Percentiles rank a stretch among this genome's conserved stretches.
These are phyloP conservation scores for Ommatoiulus sabulosus DNA, from an alignment of 2,888 invertebrate genomes.

Conservation along the genomic window DNA sequence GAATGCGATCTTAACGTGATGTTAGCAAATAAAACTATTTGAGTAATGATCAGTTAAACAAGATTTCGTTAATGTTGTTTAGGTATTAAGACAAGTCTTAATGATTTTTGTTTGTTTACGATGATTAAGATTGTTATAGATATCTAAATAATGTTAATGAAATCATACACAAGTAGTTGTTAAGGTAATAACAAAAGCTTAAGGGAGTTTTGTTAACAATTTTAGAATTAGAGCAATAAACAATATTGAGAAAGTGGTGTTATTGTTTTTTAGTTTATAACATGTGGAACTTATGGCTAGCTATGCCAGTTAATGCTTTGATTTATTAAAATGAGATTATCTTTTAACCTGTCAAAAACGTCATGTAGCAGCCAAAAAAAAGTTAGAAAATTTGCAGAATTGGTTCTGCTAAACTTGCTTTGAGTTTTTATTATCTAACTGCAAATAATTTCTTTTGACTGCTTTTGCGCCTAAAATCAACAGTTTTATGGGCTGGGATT, in stretches of 20 bases:
- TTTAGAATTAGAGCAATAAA: neutral
- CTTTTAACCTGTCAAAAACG: neutral
- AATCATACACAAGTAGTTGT: neutral
- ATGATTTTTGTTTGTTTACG: neutral
- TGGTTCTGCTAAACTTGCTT: neutral
- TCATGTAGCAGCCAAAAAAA: neutral
- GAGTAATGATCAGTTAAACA: neutral
- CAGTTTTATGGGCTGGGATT: neutral
- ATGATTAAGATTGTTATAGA: too few relatives aligned
- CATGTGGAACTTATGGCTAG: neutral
- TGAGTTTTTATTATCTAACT: too few relatives aligned
- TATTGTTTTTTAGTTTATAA: neutral
- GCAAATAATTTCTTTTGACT: too few relatives aligned
- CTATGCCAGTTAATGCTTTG: neutral
- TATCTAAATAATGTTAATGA: neutral
- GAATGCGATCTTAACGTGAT: neutral
- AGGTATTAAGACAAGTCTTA: neutral
- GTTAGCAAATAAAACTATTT: neutral
- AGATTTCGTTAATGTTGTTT: neutral
- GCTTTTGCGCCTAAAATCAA: neutral
- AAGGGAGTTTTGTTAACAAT: neutral
- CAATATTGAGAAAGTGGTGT: neutral
- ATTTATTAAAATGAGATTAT: neutral
- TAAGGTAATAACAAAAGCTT: neutral
- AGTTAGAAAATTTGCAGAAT: neutral